Percentiles rank a stretch among this genome's conserved stretches.
Evolutionary conservation across 2,797 vertebrate species (phyloP).

Genomic region (Acropternis orthonyx): DNA sequence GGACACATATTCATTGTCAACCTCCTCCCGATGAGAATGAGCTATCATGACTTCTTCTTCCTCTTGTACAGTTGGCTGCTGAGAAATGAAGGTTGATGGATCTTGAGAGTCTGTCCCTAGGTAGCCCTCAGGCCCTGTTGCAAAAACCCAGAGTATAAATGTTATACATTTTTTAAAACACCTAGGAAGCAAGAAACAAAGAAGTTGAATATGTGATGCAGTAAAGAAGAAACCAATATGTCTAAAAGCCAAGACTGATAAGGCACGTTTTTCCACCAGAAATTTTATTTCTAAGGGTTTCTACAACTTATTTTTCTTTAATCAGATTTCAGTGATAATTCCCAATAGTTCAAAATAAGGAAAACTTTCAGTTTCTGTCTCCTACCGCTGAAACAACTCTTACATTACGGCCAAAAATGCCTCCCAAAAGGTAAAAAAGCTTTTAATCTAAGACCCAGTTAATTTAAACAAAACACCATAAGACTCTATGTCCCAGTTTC

Average conservation of each 20-base stretch:
- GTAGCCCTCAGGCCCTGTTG: conserved; percentile 81
- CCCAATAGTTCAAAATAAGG: neutral
- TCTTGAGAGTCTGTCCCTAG: conserved; percentile 80
- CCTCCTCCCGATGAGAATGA: conserved; percentile 78
- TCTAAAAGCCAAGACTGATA: neutral
- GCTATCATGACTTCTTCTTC: conserved; percentile 95
- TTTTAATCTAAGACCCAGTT: neutral
- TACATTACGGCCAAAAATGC: neutral
- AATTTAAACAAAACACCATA: neutral
- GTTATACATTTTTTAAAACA: neutral
- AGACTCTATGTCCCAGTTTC: neutral
- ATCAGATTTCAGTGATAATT: neutral
- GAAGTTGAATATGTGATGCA: neutral
- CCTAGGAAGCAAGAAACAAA: neutral
- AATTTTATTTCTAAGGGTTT: neutral
- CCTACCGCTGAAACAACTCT: neutral
- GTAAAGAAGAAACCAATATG: neutral
- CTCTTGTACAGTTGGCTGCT: conserved; percentile 80
- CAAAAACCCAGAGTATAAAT: neutral
- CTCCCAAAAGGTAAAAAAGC: neutral
- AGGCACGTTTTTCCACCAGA: neutral
- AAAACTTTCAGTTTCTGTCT: neutral
- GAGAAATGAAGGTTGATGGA: conserved; percentile 72
- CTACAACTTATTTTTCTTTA: neutral
- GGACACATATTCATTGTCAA: conserved; percentile 81